A percentile compares a stretch with the other conserved stretches of the same genome.
Evolutionary conservation across 2,113 vertebrate genomes (phyloP).

Genomic region (Gasterosteus aculeatus): DNA sequence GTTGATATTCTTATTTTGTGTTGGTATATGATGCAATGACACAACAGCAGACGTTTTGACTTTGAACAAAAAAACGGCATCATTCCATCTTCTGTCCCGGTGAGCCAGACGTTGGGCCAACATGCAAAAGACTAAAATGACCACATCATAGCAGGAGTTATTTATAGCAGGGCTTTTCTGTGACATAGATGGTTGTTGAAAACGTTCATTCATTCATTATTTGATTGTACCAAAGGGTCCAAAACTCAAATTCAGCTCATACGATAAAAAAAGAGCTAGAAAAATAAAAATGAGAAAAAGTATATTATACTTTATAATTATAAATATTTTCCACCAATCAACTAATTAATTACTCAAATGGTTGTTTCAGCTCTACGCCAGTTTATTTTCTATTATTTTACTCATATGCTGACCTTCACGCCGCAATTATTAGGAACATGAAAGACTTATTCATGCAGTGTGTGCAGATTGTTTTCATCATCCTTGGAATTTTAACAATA

Average conservation of each 20-base stretch:
- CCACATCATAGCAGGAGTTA: too few relatives aligned
- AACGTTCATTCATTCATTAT: not conserved
- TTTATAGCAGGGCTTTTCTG: not conserved
- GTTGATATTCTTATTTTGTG: slow-evolving; percentile 3
- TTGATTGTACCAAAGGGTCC: not conserved
- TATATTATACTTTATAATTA: not conserved
- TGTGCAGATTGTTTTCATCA: not conserved
- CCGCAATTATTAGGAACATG: not conserved
- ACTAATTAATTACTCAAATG: not conserved
- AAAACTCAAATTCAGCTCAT: not conserved
- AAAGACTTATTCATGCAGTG: not conserved
- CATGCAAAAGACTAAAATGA: not conserved
- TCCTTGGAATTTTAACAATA: not conserved
- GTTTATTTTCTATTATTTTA: not conserved
- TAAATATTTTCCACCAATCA: not conserved
- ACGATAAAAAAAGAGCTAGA: not conserved
- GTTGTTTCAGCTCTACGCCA: not conserved
- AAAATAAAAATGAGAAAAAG: not conserved
- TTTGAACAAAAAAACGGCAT: too few relatives aligned
- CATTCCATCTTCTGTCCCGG: not conserved
- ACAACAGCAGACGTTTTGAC: too few relatives aligned
- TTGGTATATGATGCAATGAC: not conserved
- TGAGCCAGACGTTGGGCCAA: not conserved
- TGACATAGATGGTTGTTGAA: not conserved
- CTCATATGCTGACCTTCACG: too few relatives aligned